Evolutionary conservation across 2,888 invertebrate species (phyloP).

Genomic region (Callyntrura sp.): DNA sequence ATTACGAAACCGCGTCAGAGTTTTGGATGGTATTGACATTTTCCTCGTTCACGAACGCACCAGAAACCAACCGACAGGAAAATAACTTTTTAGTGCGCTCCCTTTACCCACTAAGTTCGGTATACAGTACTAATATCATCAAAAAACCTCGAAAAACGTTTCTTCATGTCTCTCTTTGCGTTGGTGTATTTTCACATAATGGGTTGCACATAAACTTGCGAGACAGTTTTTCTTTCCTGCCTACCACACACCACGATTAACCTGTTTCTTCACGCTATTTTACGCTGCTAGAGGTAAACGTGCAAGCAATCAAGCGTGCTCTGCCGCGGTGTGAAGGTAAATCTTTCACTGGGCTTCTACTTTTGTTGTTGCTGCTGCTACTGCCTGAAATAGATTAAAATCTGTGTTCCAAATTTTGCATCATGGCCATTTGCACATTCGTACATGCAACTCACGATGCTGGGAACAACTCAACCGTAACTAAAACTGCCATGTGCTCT

Average conservation of each 20-base stretch:
- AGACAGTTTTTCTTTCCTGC: conserved; percentile 49
- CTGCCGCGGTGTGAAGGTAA: conserved; percentile 58
- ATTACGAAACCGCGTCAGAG: neutral
- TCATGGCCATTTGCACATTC: conserved; percentile 43
- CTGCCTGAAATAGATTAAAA: conserved; percentile 54
- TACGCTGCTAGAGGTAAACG: conserved; percentile 56
- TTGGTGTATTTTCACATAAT: neutral
- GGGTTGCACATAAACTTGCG: conserved; percentile 7
- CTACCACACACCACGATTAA: conserved; percentile 60
- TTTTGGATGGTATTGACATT: neutral
- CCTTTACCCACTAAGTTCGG: too few relatives aligned
- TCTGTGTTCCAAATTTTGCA: conserved; percentile 61
- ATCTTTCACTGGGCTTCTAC: conserved; percentile 45
- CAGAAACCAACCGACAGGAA: too few relatives aligned
- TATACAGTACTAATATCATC: too few relatives aligned
- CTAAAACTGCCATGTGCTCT: conserved; percentile 70
- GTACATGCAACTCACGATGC: conserved; percentile 36
- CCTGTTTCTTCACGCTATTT: conserved; percentile 74
- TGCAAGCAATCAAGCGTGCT: conserved; percentile 71
- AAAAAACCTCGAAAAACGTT: too few relatives aligned
- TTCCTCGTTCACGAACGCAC: neutral
- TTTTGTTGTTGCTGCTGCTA: conserved; percentile 26
- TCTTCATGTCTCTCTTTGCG: too few relatives aligned
- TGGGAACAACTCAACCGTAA: conserved; percentile 64
- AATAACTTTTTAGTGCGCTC: too few relatives aligned